These are phyloP conservation scores for Tineola bisselliella DNA, from an alignment of 2,888 invertebrate genomes.

Conservation along the genomic window DNA sequence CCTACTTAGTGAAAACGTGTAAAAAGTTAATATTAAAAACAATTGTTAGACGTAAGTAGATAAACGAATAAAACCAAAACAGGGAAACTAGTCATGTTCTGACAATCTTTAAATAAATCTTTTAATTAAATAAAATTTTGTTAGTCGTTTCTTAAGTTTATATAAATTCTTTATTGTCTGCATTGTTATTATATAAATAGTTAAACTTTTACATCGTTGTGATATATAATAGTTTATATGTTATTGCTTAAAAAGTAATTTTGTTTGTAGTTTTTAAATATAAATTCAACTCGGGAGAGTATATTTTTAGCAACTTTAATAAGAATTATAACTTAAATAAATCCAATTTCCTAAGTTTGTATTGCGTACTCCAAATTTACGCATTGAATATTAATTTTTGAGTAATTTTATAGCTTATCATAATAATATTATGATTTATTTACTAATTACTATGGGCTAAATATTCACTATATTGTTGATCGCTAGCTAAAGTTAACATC, in stretches of 20 bases:
- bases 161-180: not conserved
- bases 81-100: not conserved
- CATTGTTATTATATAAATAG: not conserved
- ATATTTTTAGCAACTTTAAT: too few species aligned
- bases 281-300: too few species aligned
- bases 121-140: not conserved
- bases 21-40: not conserved
- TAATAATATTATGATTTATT: too few species aligned
- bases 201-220: not conserved
- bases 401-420: too few species aligned
- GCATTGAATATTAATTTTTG: too few species aligned
- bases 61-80: constrained; percentile 3
- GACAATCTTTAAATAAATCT: not conserved
- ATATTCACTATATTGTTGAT: too few species aligned
- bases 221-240: not conserved
- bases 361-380: too few species aligned
- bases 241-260: not conserved
- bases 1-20: constrained; percentile 35
- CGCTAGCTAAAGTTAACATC: too few species aligned
- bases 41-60: not conserved
- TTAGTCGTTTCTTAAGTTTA: not conserved
- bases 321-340: too few species aligned
- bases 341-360: too few species aligned
- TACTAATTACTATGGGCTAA: too few species aligned
- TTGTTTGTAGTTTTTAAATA: not conserved